A percentile compares a stretch with the other conserved stretches of the same genome.
These are phyloP conservation scores for Phyllostomus hastatus DNA, from an alignment of 2,113 vertebrate genomes.

Conservation along the genomic window DNA sequence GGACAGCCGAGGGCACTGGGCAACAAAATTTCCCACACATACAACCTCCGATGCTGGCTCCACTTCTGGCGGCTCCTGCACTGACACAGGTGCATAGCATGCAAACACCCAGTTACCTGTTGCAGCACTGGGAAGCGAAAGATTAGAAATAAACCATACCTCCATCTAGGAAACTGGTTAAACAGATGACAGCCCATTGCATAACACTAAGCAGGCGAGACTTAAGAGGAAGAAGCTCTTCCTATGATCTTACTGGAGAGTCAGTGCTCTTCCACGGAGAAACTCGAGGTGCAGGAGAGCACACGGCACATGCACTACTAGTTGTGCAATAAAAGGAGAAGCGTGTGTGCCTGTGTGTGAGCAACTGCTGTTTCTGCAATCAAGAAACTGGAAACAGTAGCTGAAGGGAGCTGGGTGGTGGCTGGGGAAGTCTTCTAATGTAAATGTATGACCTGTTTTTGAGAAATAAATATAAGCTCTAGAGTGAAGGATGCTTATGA, in stretches of 20 bases:
- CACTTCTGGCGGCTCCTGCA: not conserved
- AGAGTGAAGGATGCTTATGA: not conserved
- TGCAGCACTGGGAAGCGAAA: not conserved
- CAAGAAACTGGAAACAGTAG: not conserved
- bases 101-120: not conserved
- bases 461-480: not conserved
- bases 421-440: not conserved
- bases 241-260: not conserved
- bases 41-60: not conserved
- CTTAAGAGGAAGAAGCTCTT: not conserved
- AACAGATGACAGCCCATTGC: not conserved
- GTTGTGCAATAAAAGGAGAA: not conserved
- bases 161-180: not conserved
- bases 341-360: not conserved
- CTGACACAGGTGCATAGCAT: rapidly evolving
- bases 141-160: not conserved
- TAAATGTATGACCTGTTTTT: not conserved
- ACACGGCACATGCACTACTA: rapidly evolving
- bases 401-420: not conserved
- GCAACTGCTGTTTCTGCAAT: not conserved
- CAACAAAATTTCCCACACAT: not conserved
- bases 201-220: not conserved
- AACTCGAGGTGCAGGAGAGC: not conserved
- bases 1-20: not conserved
- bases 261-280: not conserved